Base-by-base conservation (phyloP, 2,797 vertebrate species). In the Anguilla obscura region DNA sequence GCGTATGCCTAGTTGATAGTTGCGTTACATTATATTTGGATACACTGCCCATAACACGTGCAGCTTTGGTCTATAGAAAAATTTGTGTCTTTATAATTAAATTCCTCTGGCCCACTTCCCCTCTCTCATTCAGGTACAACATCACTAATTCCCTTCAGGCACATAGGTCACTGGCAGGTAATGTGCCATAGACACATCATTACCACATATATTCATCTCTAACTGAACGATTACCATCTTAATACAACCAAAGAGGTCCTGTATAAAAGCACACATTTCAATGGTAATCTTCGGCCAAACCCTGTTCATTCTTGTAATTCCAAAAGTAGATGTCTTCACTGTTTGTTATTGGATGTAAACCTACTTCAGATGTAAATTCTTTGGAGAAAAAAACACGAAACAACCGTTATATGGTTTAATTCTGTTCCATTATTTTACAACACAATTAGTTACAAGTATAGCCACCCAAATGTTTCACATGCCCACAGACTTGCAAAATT, bases 181-280 rank as follows among this genome's bases (percentile, higher is more conserved):
- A 93, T 92, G 0, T 18, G 86, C 87, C 90, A 94, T 91, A 92
- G 85, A 87, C 66, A 92, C 56, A 74, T 83, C 88, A 33, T 91
- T 91, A 79, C 88, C 92, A 87, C 84, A 50, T 90, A 83, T 74
- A 87, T 89, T 88, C 89, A 89, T 24, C 85, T 0, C 89, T 92
- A 93, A 93, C 89, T 90, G 91, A 89, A 36, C 84, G 63, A 93
- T 96, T 94, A 92, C 36, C 92, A 94, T 10, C 10, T 89, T 90
- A 94, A 94, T 90, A 18, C 54, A 89, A 56, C n/a, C 52, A 40
- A 50, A 63, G 56, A 69, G 48, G 85, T 56, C 52, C 74, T 89
- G 88, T 86, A 92, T 84, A 92, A 94, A 93, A 91, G 91, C 24
- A 52, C 58, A 85, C n/a, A 87, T 58, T 88, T 56, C 50, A 82